These are phyloP conservation scores for Macaria liturata DNA, from an alignment of 2,888 invertebrate species.

Conservation along the genomic window DNA sequence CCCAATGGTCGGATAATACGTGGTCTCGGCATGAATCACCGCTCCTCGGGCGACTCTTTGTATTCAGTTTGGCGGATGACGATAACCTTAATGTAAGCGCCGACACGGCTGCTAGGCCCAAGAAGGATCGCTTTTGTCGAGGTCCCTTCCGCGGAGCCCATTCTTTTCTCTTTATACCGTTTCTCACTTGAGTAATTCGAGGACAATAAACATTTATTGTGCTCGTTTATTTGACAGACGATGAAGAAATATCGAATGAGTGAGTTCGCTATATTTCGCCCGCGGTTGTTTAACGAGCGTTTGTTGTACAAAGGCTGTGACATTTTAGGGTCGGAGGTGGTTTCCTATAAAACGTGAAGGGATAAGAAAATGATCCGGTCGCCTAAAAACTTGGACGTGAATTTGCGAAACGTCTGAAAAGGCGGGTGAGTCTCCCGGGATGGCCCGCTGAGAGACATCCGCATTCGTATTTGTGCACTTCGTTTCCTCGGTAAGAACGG, in stretches of 20 bases:
- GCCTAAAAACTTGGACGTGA: constrained; percentile 57
- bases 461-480: constrained; percentile 65
- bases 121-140: constrained; percentile 81
- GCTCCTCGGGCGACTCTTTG: constrained; percentile 71
- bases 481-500: constrained; percentile 62
- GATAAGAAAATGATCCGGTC: constrained; percentile 58
- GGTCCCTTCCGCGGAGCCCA: constrained; percentile 74
- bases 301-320: constrained; percentile 48
- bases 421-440: constrained; percentile 50
- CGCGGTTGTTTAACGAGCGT: constrained; percentile 59
- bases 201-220: constrained; percentile 82
- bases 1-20: constrained; percentile 67
- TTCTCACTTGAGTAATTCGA: constrained; percentile 82
- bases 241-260: constrained; percentile 76
- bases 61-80: constrained; percentile 80
- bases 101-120: constrained; percentile 80
- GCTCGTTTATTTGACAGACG: constrained; percentile 78
- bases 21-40: constrained; percentile 69
- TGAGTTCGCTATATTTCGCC: constrained; percentile 66
- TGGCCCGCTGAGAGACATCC: constrained; percentile 54
- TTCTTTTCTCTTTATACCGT: constrained; percentile 80
- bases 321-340: constrained; percentile 38
- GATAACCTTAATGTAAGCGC: constrained; percentile 83
- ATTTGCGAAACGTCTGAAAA: constrained; percentile 62
- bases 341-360: constrained; percentile 44